A percentile compares a stretch with the other conserved stretches of the same genome.
These are phyloP conservation scores for Caranx melampygus DNA, from an alignment of 2,113 vertebrate species.

Conservation along the genomic window DNA sequence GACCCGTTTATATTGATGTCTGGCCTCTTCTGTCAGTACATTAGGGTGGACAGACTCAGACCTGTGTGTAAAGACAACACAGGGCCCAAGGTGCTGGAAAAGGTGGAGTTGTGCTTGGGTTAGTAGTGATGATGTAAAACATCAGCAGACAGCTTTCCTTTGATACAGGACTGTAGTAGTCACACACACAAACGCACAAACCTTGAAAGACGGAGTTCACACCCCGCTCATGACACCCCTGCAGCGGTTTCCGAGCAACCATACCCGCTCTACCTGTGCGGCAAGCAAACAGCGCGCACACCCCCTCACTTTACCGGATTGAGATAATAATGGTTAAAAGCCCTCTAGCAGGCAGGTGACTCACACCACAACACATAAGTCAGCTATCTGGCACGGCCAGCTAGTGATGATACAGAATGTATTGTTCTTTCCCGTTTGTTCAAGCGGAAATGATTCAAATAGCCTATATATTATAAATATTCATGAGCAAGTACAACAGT, in stretches of 20 bases:
- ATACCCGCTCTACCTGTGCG: constrained; percentile 88
- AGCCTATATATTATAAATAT: not conserved
- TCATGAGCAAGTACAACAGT: not conserved
- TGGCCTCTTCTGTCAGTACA: constrained; percentile 2
- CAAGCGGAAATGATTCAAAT: constrained; percentile 5
- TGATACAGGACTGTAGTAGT: constrained; percentile 36
- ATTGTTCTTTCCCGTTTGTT: constrained; percentile 23
- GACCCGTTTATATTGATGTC: constrained; percentile 16
- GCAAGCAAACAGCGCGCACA: constrained; percentile 79
- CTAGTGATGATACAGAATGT: constrained; percentile 49
- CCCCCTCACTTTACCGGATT: constrained; percentile 78
- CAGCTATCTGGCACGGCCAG: constrained; percentile 54
- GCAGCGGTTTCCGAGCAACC: constrained; percentile 85
- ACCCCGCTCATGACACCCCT: constrained; percentile 79
- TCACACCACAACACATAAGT: constrained; percentile 71
- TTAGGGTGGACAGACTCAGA: constrained; percentile 9
- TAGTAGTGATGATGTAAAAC: constrained; percentile 36
- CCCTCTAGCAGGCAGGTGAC: constrained; percentile 75
- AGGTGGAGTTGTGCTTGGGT: constrained; percentile 7
- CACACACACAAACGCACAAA: constrained; percentile 56
- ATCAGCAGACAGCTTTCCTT: constrained; percentile 34
- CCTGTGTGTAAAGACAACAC: not conserved
- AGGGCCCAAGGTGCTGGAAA: constrained; percentile 5
- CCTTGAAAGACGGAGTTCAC: constrained; percentile 74
- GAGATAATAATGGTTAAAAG: constrained; percentile 80